Conservation (phyloP, 2,888 invertebrate species). For the Xylota sylvarum region DNA sequence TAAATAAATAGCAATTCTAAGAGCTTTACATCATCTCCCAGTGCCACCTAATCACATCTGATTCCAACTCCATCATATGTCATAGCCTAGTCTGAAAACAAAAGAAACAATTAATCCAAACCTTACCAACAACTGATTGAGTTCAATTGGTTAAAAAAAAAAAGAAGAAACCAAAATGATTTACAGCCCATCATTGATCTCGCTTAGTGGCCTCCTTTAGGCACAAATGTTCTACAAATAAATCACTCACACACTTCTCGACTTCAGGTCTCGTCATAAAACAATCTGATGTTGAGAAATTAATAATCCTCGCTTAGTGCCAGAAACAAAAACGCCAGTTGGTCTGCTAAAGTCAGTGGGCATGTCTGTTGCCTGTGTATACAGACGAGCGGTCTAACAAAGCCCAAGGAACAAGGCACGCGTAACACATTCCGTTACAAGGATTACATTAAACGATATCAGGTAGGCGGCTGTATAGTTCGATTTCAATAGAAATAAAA, state of each 20-base stretch:
- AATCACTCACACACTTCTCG: constrained; percentile 63
- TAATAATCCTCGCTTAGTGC: constrained; percentile 64
- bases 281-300: constrained; percentile 75
- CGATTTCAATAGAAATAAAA: constrained; percentile 59
- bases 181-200: constrained; percentile 69
- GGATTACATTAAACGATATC: constrained; percentile 73
- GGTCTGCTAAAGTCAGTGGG: constrained; percentile 69
- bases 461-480: constrained; percentile 58
- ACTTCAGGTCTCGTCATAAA: constrained; percentile 44
- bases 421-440: constrained; percentile 76
- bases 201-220: constrained; percentile 47
- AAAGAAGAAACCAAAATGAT: constrained; percentile 49
- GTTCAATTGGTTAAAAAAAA: constrained; percentile 24
- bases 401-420: constrained; percentile 66
- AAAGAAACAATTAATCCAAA: neutral
- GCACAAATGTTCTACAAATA: constrained; percentile 60
- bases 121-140: constrained; percentile 14
- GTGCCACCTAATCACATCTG: neutral
- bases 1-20: too few species aligned
- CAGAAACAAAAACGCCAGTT: constrained; percentile 70
- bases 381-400: constrained; percentile 65
- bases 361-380: constrained; percentile 15
- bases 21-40: neutral
- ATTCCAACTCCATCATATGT: constrained; percentile 29
- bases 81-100: neutral